Evolutionary conservation across 2,797 vertebrate genomes (phyloP).

Genomic region (Anabas testudineus): DNA sequence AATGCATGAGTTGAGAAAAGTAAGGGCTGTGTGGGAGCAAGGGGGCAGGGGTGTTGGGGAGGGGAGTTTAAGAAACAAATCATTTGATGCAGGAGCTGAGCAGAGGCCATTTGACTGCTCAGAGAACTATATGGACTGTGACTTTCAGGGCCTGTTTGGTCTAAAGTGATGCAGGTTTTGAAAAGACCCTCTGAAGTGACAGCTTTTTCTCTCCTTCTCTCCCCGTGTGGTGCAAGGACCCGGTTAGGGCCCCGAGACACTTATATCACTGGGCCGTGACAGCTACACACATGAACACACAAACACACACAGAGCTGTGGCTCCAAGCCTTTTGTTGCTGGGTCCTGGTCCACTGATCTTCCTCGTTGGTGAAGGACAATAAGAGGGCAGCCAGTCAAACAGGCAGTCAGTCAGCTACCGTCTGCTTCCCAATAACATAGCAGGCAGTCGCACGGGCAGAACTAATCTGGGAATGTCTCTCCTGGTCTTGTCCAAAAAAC

Average conservation of each 20-base stretch:
- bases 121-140: constrained; percentile 84
- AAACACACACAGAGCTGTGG: constrained; percentile 76
- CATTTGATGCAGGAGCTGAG: constrained; percentile 81
- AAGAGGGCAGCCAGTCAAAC: constrained; percentile 79
- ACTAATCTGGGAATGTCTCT: constrained; percentile 90
- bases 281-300: constrained; percentile 73
- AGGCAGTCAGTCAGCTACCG: constrained; percentile 77
- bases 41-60: constrained; percentile 15
- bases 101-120: constrained; percentile 82
- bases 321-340: constrained; percentile 85
- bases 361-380: constrained; percentile 84
- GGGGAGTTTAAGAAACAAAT: constrained; percentile 73
- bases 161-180: constrained; percentile 61
- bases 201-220: constrained; percentile 79
- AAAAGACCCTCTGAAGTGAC: constrained; percentile 85
- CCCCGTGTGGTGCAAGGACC: constrained; percentile 77
- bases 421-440: constrained; percentile 86
- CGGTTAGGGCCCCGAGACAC: constrained; percentile 78
- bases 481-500: constrained; percentile 41
- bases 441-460: constrained; percentile 86
- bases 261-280: constrained; percentile 88
- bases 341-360: constrained; percentile 83
- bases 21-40: constrained; percentile 34
- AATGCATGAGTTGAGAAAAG: constrained; percentile 68
- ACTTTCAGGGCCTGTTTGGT: constrained; percentile 82